A percentile compares a stretch with the other conserved stretches of the same genome.
These are phyloP conservation scores for Liasis olivaceus DNA, from an alignment of 2,797 vertebrate genomes.

Conservation along the genomic window DNA sequence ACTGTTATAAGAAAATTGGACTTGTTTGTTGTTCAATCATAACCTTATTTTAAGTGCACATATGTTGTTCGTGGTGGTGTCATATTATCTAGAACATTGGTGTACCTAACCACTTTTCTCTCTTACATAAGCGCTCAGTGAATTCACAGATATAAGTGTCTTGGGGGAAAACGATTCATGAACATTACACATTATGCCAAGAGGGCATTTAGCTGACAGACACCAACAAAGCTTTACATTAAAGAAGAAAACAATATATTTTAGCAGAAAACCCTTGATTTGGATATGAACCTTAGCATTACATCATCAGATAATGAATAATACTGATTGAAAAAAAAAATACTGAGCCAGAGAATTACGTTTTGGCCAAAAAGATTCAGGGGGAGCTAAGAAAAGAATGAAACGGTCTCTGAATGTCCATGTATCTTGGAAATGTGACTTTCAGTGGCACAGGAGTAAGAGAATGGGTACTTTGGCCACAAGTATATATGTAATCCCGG, in stretches of 20 bases:
- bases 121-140: not conserved
- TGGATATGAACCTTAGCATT: not conserved
- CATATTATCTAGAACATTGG: not conserved
- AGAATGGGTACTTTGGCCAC: no score
- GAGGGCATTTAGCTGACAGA: not conserved
- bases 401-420: no score
- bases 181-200: not conserved
- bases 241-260: not conserved
- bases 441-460: no score
- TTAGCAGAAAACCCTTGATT: not conserved
- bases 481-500: no score
- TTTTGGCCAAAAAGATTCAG: no score
- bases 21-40: not conserved
- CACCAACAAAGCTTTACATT: not conserved
- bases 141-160: not conserved
- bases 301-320: not conserved
- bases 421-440: no score
- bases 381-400: no score
- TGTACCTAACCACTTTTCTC: no score
- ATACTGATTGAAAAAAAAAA: no score
- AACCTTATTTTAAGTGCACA: not conserved
- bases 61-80: not conserved
- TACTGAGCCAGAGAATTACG: no score
- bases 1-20: not conserved
- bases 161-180: not conserved